phyloP scores from a whole-genome alignment of 2,888 invertebrate species.

The Ectobius pallidus region DNA sequence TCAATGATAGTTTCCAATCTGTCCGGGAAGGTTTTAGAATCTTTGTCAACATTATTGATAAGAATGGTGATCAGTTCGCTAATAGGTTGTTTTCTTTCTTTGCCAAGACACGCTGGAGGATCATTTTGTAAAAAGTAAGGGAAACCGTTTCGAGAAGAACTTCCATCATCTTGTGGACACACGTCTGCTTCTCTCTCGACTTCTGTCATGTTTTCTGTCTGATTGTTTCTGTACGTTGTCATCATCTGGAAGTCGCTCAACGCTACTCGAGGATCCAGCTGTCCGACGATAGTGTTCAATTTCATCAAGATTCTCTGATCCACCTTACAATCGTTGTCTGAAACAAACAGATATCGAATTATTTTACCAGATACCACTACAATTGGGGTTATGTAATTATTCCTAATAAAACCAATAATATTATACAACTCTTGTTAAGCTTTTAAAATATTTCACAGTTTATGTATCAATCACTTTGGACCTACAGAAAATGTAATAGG shows the following conservation, averaged over 20 bases:
- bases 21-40: conserved; percentile 6
- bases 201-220: background rate
- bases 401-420: no score
- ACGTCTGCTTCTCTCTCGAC: conserved; percentile 31
- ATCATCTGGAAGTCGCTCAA: conserved; percentile 30
- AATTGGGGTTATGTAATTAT: no score
- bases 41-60: conserved; percentile 31
- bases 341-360: no score
- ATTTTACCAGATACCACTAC: no score
- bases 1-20: conserved; percentile 35
- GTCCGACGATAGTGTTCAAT: conserved; percentile 39
- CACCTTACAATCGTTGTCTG: conserved; percentile 2
- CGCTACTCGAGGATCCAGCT: conserved; percentile 38
- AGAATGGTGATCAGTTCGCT: conserved; percentile 39
- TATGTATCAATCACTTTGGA: no score
- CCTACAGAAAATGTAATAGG: no score
- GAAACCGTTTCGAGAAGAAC: conserved; percentile 39
- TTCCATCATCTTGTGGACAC: conserved; percentile 38
- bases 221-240: background rate
- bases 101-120: conserved; percentile 23
- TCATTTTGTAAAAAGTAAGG: conserved; percentile 43
- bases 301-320: conserved; percentile 36
- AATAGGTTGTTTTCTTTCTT: conserved; percentile 36
- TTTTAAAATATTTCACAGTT: no score
- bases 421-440: no score